Conservation (phyloP, 2,113 vertebrate genomes). For the Thermophis baileyi region DNA sequence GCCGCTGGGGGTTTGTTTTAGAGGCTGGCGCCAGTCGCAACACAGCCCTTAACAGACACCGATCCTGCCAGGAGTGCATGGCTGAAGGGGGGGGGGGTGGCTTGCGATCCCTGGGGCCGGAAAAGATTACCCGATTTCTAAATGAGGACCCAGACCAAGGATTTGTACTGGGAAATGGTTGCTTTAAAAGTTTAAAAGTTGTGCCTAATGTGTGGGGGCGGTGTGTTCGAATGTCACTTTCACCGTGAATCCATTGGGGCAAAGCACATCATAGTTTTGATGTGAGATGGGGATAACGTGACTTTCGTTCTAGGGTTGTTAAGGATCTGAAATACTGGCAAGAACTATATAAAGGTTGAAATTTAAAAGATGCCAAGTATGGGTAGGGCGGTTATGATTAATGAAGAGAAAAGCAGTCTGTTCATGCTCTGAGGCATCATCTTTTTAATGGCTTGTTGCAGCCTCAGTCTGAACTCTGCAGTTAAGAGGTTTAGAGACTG, state of each 20-base stretch:
- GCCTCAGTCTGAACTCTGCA: no score
- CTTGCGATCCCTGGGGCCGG: background rate
- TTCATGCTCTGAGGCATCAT: background rate
- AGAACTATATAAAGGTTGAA: no score
- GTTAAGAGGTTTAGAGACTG: background rate
- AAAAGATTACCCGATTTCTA: background rate
- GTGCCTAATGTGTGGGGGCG: background rate
- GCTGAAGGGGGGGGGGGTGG: background rate
- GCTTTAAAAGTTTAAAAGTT: background rate
- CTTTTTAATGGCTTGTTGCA: background rate
- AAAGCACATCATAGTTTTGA: background rate
- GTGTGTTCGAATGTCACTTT: no score
- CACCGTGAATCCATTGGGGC: background rate
- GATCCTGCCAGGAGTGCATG: background rate
- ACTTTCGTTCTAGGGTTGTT: background rate
- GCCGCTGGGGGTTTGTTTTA: background rate
- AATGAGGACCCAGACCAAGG: background rate
- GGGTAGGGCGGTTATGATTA: background rate
- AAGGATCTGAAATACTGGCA: background rate
- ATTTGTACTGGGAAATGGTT: background rate
- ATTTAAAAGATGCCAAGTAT: background rate
- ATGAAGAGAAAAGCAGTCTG: background rate
- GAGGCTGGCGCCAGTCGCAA: background rate
- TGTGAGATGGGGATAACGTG: background rate
- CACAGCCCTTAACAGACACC: background rate